phyloP scores from a whole-genome alignment of 2,797 vertebrate species.

The Cossypha heuglini region DNA sequence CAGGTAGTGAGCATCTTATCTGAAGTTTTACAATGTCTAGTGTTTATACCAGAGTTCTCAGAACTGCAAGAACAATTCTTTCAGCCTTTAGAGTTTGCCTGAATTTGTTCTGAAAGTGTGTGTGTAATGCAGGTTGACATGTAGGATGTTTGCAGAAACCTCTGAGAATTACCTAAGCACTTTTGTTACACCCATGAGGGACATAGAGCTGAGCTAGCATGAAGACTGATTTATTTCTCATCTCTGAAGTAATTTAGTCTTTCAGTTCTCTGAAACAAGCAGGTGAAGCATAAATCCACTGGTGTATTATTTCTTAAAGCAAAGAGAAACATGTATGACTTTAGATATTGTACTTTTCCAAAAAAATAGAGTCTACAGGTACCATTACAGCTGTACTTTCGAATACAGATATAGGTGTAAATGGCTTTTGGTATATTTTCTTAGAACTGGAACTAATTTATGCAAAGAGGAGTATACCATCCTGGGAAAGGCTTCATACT shows the following conservation, averaged over 20 bases:
- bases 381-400: not conserved
- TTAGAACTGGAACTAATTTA: not conserved
- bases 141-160: not conserved
- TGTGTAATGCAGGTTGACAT: not conserved
- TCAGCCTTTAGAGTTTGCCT: not conserved
- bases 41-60: not conserved
- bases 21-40: not conserved
- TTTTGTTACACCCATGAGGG: not conserved
- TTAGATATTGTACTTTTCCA: not conserved
- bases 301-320: not conserved
- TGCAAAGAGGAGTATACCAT: not conserved
- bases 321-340: not conserved
- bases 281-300: not conserved
- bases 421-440: not conserved
- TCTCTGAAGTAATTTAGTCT: constrained; percentile 7
- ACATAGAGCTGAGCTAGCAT: not conserved
- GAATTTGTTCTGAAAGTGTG: not conserved
- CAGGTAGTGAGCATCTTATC: not conserved
- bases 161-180: not conserved
- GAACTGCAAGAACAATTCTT: not conserved
- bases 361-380: not conserved
- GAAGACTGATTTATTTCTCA: constrained; percentile 25
- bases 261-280: not conserved
- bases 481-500: not conserved
- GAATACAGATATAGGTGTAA: not conserved